phyloP scores from a whole-genome alignment of 2,888 invertebrate genomes.

The Hesperia comma region DNA sequence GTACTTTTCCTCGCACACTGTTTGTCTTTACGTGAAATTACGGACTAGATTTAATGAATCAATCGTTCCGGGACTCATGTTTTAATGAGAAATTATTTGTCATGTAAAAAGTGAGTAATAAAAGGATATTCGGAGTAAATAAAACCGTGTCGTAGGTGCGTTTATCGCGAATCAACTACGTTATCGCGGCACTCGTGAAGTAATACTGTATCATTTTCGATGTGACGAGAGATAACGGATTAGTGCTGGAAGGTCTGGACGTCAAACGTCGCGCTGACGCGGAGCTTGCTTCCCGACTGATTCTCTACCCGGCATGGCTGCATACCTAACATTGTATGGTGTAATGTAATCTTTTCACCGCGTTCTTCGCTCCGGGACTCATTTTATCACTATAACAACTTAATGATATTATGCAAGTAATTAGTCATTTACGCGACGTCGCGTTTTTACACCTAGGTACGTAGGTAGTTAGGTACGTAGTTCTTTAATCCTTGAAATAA shows the following conservation, averaged over 20 bases:
- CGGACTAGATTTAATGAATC: constrained; percentile 13
- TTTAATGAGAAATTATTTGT: constrained; percentile 24
- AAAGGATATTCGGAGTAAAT: constrained; percentile 49
- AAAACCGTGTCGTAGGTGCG: constrained; percentile 47
- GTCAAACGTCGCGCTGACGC: constrained; percentile 44
- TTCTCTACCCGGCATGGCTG: neutral
- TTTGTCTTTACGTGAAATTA: neutral
- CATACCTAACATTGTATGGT: constrained; percentile 8
- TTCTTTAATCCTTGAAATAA: too few species aligned
- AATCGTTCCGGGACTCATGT: constrained; percentile 17
- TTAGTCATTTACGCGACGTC: neutral
- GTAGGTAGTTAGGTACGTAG: too few species aligned
- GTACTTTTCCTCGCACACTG: neutral
- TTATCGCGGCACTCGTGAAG: constrained; percentile 70
- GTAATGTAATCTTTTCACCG: constrained; percentile 20
- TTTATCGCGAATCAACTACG: constrained; percentile 61
- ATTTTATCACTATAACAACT: constrained; percentile 16
- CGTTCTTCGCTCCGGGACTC: constrained; percentile 4
- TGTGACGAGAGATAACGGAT: constrained; percentile 67
- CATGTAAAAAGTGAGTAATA: constrained; percentile 47
- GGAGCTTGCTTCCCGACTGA: constrained; percentile 49
- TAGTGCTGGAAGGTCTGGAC: constrained; percentile 24
- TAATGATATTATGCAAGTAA: neutral
- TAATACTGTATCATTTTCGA: constrained; percentile 75
- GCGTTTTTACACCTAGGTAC: too few species aligned